Evolutionary conservation across 2,888 invertebrate species (phyloP).

Genomic region (Anthrax anthrax): DNA sequence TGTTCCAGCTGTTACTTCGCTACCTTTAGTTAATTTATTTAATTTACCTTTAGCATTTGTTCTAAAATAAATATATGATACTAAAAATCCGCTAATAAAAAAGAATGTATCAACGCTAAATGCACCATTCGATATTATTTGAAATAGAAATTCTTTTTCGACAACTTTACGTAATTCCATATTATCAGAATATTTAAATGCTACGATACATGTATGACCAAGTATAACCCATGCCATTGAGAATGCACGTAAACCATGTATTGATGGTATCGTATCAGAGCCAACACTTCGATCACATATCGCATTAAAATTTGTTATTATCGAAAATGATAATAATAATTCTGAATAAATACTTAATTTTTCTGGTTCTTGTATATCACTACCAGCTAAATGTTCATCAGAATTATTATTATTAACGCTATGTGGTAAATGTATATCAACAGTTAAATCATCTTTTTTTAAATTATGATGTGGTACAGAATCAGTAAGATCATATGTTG

Average conservation of each 20-base stretch:
- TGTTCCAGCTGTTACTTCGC: constrained; percentile 46
- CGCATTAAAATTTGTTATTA: constrained; percentile 61
- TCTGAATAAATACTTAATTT: constrained; percentile 37
- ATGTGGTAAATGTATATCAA: constrained; percentile 33
- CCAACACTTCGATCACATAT: constrained; percentile 67
- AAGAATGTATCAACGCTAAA: constrained; percentile 75
- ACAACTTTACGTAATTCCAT: constrained; percentile 55
- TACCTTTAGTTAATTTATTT: constrained; percentile 49
- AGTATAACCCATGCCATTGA: constrained; percentile 59
- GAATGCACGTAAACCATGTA: constrained; percentile 51
- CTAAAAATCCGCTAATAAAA: constrained; percentile 68
- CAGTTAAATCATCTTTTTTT: constrained; percentile 25
- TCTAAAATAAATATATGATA: constrained; percentile 73
- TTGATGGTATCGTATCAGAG: constrained; percentile 62
- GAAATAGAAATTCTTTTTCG: constrained; percentile 64
- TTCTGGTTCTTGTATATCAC: constrained; percentile 37
- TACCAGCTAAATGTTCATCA: constrained; percentile 42
- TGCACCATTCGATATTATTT: constrained; percentile 63
- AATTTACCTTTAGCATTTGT: constrained; percentile 60
- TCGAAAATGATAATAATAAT: constrained; percentile 61
- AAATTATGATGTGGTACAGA: constrained; percentile 24
- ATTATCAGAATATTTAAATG: constrained; percentile 75
- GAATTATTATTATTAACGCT: constrained; percentile 36
- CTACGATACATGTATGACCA: constrained; percentile 62
- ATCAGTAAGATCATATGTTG: constrained; percentile 34